Percentiles rank a stretch among this genome's conserved stretches.
phyloP scores from a whole-genome alignment of 1,140 invertebrate species.

The Wasmannia auropunctata region DNA sequence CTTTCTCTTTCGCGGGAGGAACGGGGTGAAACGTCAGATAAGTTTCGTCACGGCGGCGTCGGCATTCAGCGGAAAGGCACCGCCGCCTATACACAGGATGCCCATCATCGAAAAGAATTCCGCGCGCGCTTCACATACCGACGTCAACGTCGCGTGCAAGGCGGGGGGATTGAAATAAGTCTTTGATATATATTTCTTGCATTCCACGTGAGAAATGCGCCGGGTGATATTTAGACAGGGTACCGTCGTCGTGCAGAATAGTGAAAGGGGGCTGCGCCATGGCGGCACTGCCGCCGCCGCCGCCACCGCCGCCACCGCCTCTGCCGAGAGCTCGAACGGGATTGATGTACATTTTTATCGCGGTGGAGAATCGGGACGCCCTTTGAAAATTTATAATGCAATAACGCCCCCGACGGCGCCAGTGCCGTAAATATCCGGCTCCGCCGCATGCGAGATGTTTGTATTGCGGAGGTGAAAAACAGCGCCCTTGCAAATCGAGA shows the following conservation, averaged over 20 bases:
- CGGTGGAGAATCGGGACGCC: constrained; percentile 39
- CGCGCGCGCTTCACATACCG: constrained; percentile 43
- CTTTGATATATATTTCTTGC: constrained; percentile 64
- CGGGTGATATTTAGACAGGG: constrained; percentile 54
- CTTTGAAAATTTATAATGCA: constrained; percentile 70
- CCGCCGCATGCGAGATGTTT: background rate
- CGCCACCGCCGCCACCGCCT: background rate
- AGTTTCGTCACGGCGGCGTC: constrained; percentile 25
- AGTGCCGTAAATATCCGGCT: constrained; percentile 14
- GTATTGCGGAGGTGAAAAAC: constrained; percentile 28
- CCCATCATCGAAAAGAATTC: constrained; percentile 41
- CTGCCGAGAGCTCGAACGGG: constrained; percentile 23
- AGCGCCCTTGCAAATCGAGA: background rate
- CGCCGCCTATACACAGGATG: background rate
- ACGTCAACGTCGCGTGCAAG: constrained; percentile 20
- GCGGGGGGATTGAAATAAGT: constrained; percentile 66
- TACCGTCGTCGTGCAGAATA: constrained; percentile 20
- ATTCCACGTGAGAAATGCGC: constrained; percentile 46
- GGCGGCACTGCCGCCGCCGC: background rate
- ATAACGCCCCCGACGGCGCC: constrained; percentile 45
- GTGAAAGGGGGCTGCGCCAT: background rate
- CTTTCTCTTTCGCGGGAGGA: background rate
- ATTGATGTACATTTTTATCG: constrained; percentile 64
- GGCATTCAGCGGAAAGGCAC: constrained; percentile 23
- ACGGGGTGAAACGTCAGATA: constrained; percentile 21